phyloP scores from a whole-genome alignment of 2,888 invertebrate species.

The Caenorhabditis afra region DNA sequence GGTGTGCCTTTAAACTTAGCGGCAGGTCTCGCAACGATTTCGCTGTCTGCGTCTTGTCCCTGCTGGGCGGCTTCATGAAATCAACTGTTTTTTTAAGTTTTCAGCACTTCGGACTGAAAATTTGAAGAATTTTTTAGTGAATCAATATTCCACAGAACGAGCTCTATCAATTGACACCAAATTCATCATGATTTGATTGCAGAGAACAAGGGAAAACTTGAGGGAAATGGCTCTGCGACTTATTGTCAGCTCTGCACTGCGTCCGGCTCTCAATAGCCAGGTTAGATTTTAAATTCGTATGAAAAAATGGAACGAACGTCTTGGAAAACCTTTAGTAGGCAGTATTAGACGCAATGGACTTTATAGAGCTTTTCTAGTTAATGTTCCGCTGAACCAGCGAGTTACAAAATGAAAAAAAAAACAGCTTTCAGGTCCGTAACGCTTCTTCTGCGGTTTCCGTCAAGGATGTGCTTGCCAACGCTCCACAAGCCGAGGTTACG shows the following conservation, averaged over 20 bases:
- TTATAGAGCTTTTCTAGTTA: too few species aligned
- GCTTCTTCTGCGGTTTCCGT: conserved; percentile 67
- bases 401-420: neutral
- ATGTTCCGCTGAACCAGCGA: too few species aligned
- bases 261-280: conserved; percentile 63
- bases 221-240: conserved; percentile 66
- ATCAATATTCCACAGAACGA: neutral
- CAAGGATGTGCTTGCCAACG: conserved; percentile 66
- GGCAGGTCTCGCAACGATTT: conserved; percentile 54
- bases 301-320: neutral
- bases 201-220: conserved; percentile 62
- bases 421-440: conserved; percentile 61
- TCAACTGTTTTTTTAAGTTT: conserved; percentile 33
- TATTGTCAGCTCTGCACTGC: conserved; percentile 61
- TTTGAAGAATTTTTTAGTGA: neutral
- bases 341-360: too few species aligned
- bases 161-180: conserved; percentile 17
- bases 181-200: conserved; percentile 16
- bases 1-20: conserved; percentile 46
- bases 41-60: conserved; percentile 39
- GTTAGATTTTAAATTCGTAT: conserved; percentile 28
- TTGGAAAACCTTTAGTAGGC: neutral
- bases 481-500: conserved; percentile 69
- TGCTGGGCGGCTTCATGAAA: conserved; percentile 59
- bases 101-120: neutral